Percentiles rank a stretch among this genome's conserved stretches.
These are phyloP conservation scores for Leptodactylus fuscus DNA, from an alignment of 2,113 vertebrate species.

Conservation along the genomic window DNA sequence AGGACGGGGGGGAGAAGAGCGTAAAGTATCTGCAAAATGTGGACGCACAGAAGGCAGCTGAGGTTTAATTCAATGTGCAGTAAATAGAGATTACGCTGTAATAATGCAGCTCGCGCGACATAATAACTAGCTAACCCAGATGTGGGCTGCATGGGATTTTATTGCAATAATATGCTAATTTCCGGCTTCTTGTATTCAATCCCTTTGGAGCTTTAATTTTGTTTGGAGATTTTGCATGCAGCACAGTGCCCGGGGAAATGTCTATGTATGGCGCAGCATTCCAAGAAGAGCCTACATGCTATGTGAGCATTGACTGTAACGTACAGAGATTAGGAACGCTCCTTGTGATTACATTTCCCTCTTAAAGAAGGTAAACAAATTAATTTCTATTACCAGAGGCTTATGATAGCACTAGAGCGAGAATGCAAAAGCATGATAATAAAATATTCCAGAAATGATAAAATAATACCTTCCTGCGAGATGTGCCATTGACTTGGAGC, in stretches of 20 bases:
- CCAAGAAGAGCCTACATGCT: not conserved
- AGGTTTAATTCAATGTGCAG: constrained; percentile 25
- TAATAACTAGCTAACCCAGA: constrained; percentile 30
- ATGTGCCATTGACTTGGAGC: not conserved
- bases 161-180: constrained; percentile 31
- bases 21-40: constrained; percentile 24
- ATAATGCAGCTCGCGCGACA: constrained; percentile 1
- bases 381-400: constrained; percentile 32
- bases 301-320: constrained; percentile 36
- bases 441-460: constrained; percentile 6
- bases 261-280: constrained; percentile 22
- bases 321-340: not conserved
- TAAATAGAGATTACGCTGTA: constrained; percentile 8
- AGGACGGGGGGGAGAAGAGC: not conserved
- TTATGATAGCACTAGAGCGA: not conserved
- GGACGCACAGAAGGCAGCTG: not conserved
- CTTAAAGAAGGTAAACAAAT: constrained; percentile 38
- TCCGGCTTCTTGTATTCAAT: not conserved
- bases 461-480: not conserved
- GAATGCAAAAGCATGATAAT: not conserved
- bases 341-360: constrained; percentile 18
- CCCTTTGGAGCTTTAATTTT: constrained; percentile 17
- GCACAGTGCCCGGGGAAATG: not conserved
- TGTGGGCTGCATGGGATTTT: constrained; percentile 21
- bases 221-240: not conserved